Evolutionary conservation across 2,113 vertebrate genomes (phyloP), one percentile per base, ranked within the genome.

Genomic region (Eubucco bourcierii): DNA sequence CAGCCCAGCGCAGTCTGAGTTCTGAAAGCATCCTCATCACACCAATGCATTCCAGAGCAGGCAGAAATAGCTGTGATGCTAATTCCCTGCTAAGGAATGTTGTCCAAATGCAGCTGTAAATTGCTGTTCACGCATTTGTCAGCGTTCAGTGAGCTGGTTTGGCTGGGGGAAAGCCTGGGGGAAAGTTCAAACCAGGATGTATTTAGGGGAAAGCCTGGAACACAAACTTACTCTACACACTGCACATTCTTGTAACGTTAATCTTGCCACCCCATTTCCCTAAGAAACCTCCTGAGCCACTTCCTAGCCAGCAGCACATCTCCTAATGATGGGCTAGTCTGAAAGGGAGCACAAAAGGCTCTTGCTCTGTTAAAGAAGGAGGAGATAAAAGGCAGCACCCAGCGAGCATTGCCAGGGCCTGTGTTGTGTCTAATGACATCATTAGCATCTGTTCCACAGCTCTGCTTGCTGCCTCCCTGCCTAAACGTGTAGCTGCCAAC

Each of bases 11-110:
- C 50, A 52, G 13, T 52, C 50, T 5, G 59, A 53, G 47, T 55
- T 68, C 61, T 80, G 74, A 78, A 79, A 70, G 73, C 8, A 5
- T 21, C 55, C 44, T 68, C 2, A 0, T 70, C 83, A 9, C 37
- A 12, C 61, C 2, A 0, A 3, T 24, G 28, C 55, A 61, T 61
- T 90, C 44, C 0, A 0, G 76, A 34, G 58, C 50, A 29, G 10
- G 24, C 63, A 79, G 63, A 47, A 68, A 60, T 18, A 47, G 79
- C 14, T 61, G 10, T 0, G 15, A 7, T 7, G 33, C 4, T 75
- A 47, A 68, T 61, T 75, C 25, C 28, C 47, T 47, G 16, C 24
- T 33, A 12, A 1, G 10, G 65, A 75, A 23, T n/a, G 5, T 11
- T 72, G 29, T 47, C 29, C 70, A 80, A 90, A 63, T 9, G 9